Percentiles rank a stretch among this genome's conserved stretches.
Conservation (phyloP, 2,888 invertebrate species). For the Conops quadrifasciatus region DNA sequence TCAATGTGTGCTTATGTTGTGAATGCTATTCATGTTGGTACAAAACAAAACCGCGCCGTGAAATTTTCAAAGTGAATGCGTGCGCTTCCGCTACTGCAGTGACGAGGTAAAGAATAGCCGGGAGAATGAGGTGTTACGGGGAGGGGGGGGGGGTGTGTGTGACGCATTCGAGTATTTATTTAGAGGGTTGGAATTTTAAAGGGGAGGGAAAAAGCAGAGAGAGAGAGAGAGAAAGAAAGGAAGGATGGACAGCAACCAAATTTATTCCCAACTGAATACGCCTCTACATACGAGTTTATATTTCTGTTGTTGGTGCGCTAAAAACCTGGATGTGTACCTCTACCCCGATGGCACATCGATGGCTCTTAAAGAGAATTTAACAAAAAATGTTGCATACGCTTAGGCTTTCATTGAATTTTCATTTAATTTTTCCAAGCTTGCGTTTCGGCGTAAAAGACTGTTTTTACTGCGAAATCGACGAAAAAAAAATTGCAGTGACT, state of each 20-base stretch:
- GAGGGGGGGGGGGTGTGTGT: neutral
- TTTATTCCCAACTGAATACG: no score
- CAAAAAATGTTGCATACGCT: neutral
- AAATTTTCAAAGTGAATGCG: slow-evolving; percentile 8
- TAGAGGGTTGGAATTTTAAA: neutral
- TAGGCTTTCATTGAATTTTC: neutral
- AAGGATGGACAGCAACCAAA: neutral
- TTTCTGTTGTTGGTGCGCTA: no score
- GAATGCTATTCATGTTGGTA: neutral
- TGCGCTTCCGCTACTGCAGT: neutral
- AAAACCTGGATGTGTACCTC: no score
- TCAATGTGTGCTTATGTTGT: no score
- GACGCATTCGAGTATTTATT: neutral
- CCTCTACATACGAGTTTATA: no score
- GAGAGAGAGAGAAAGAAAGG: neutral
- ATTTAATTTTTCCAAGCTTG: slow-evolving; percentile 9
- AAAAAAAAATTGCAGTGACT: neutral
- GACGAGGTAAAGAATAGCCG: neutral
- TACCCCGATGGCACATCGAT: no score
- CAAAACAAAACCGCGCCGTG: neutral
- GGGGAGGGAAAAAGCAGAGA: neutral
- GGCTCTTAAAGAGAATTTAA: no score
- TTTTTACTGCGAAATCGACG: no score
- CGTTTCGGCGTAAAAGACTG: neutral
- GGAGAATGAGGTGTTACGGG: neutral